A percentile compares a stretch with the other conserved stretches of the same genome.
phyloP scores from a whole-genome alignment of 2,797 vertebrate species.

The Acrossocheilus wenchowensis region DNA sequence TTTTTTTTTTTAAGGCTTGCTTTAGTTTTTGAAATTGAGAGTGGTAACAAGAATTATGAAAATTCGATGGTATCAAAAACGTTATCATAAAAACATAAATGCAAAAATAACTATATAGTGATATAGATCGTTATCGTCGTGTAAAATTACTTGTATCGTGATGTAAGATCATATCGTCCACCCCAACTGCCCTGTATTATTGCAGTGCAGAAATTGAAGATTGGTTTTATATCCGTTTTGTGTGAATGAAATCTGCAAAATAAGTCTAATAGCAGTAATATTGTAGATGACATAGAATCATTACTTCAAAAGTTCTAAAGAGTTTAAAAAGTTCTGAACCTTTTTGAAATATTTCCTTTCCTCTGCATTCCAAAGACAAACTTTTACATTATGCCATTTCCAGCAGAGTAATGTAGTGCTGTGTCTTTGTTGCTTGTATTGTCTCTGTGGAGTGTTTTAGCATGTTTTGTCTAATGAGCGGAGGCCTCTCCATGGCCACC shows the following conservation, averaged over 20 bases:
- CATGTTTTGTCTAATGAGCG: conserved; percentile 64
- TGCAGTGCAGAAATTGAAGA: not conserved
- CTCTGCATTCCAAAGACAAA: not conserved
- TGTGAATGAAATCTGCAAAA: not conserved
- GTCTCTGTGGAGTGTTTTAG: conserved; percentile 43
- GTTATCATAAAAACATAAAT: too few relatives aligned
- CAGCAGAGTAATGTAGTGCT: not conserved
- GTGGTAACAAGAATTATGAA: too few relatives aligned
- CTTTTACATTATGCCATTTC: too few relatives aligned
- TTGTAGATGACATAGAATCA: not conserved
- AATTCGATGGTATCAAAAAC: too few relatives aligned
- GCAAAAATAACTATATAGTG: too few relatives aligned
- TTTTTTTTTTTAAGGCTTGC: too few relatives aligned
- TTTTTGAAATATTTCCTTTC: not conserved
- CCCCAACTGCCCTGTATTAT: not conserved
- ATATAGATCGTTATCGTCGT: too few relatives aligned
- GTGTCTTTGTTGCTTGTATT: conserved; percentile 24
- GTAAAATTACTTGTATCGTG: too few relatives aligned
- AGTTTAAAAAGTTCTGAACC: not conserved
- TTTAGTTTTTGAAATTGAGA: too few relatives aligned
- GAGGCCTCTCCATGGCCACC: conserved; percentile 63
- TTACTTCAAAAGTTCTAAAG: not conserved
- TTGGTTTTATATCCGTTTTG: not conserved
- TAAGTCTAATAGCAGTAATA: not conserved
- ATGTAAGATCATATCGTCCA: too few relatives aligned